Percentiles rank a stretch among this genome's conserved stretches.
Conservation (phyloP, 2,888 invertebrate species). For the Vesta saturnalis region DNA sequence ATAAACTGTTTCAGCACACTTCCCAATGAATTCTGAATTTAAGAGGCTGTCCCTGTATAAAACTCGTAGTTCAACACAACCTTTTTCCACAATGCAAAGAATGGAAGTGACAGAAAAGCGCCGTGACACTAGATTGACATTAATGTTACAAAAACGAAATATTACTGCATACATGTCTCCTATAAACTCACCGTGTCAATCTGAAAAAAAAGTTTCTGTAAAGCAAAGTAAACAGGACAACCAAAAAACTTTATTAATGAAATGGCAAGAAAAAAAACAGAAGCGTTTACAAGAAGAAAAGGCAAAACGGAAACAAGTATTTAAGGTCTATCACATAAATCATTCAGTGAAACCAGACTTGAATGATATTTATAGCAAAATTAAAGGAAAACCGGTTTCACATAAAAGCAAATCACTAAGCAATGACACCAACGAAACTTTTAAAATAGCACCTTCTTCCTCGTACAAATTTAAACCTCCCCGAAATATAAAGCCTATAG, state of each 20-base stretch:
- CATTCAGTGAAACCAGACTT: slow-evolving; percentile 43
- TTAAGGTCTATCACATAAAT: slow-evolving; percentile 51
- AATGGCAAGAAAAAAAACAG: slow-evolving; percentile 53
- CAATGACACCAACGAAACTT: slow-evolving; percentile 36
- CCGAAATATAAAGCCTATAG: slow-evolving; percentile 51
- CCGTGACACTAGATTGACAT: background rate
- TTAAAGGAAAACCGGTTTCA: no score
- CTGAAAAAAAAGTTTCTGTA: background rate
- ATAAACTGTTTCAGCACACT: no score
- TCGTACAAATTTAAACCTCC: slow-evolving; percentile 67
- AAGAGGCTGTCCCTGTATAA: no score
- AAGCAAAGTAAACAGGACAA: slow-evolving; percentile 14
- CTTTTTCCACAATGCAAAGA: background rate
- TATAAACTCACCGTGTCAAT: background rate
- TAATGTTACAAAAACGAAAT: background rate
- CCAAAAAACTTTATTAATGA: slow-evolving; percentile 48
- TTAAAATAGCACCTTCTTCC: slow-evolving; percentile 64
- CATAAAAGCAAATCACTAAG: no score
- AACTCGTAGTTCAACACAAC: background rate
- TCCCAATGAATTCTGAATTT: no score
- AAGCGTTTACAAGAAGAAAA: slow-evolving; percentile 41
- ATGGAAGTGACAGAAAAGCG: background rate
- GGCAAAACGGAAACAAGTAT: slow-evolving; percentile 51
- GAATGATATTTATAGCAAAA: slow-evolving; percentile 47
- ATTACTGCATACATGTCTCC: background rate